These are phyloP conservation scores for Philereme vetulata DNA, from an alignment of 2,888 invertebrate species.

Conservation along the genomic window DNA sequence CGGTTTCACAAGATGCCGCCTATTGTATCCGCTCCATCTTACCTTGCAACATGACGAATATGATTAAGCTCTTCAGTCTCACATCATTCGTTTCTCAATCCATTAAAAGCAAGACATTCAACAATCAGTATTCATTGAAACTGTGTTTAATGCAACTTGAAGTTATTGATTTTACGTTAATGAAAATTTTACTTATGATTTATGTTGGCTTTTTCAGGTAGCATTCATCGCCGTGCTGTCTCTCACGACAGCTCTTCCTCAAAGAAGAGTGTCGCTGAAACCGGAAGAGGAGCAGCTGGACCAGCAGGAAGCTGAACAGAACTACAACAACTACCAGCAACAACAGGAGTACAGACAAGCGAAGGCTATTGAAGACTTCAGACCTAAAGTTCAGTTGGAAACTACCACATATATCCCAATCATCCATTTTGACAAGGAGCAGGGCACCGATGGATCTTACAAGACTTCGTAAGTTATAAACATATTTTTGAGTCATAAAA, in stretches of 20 bases:
- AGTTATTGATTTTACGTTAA: background rate
- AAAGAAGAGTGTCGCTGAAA: constrained; percentile 68
- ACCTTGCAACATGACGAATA: constrained; percentile 77
- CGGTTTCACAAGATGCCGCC: constrained; percentile 72
- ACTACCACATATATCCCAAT: constrained; percentile 92
- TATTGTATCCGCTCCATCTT: constrained; percentile 79
- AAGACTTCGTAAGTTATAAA: constrained; percentile 86
- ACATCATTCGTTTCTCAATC: constrained; percentile 62
- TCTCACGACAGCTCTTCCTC: constrained; percentile 72
- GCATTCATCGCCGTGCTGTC: constrained; percentile 64
- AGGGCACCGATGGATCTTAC: constrained; percentile 92
- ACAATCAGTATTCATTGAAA: background rate
- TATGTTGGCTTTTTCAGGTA: constrained; percentile 61
- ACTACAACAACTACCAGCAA: constrained; percentile 65
- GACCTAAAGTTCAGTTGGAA: constrained; percentile 73
- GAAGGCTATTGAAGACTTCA: constrained; percentile 72
- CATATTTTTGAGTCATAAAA: background rate
- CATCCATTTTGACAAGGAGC: constrained; percentile 91
- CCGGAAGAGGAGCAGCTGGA: constrained; percentile 60
- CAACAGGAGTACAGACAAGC: constrained; percentile 66
- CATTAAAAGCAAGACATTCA: constrained; percentile 28
- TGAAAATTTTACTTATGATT: constrained; percentile 17
- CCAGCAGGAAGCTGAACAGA: constrained; percentile 69
- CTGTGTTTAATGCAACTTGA: background rate
- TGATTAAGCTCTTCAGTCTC: constrained; percentile 77